Evolutionary conservation across 37 sponge, comb jelly and placozoan genomes (phyloP).

Genomic region (Diacarnus erythraeanus): DNA sequence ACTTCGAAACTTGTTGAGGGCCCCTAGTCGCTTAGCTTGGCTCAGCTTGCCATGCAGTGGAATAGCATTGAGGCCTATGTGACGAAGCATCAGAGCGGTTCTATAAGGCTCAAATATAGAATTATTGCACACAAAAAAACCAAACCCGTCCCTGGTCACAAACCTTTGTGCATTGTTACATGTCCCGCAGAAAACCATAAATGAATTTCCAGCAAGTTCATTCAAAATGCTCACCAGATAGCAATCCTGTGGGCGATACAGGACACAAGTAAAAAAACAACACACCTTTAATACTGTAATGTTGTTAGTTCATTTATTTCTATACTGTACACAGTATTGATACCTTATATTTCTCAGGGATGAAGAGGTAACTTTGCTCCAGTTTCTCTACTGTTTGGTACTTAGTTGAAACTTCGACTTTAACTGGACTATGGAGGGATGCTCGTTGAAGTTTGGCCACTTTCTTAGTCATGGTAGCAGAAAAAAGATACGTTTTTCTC

Average conservation of each 20-base stretch:
- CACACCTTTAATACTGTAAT: neutral
- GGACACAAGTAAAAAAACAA: neutral
- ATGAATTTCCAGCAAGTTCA: conserved; percentile 96
- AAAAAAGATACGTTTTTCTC: conserved; percentile 90
- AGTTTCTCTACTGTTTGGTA: conserved; percentile 96
- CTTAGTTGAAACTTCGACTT: conserved; percentile 97
- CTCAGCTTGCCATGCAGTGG: conserved; percentile 96
- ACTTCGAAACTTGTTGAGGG: conserved; percentile 94
- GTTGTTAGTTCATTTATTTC: neutral
- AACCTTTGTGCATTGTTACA: conserved; percentile 93
- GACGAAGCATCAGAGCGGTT: conserved; percentile 84
- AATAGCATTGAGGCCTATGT: conserved; percentile 91
- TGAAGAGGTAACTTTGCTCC: conserved; percentile 93
- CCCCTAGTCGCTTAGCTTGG: conserved; percentile 91
- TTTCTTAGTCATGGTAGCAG: conserved; percentile 99
- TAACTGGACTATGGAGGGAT: conserved; percentile 91
- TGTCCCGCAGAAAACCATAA: conserved; percentile 99
- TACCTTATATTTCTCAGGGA: conserved; percentile 94
- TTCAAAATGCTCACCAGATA: conserved; percentile 96
- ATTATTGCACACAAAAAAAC: too few species aligned
- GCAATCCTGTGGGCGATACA: conserved; percentile 69
- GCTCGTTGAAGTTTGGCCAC: conserved; percentile 97
- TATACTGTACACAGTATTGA: neutral
- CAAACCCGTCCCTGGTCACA: too few species aligned
- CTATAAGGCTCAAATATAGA: conserved; percentile 21